phyloP scores from a whole-genome alignment of 2,888 invertebrate species.

The Chloroclysta siterata region DNA sequence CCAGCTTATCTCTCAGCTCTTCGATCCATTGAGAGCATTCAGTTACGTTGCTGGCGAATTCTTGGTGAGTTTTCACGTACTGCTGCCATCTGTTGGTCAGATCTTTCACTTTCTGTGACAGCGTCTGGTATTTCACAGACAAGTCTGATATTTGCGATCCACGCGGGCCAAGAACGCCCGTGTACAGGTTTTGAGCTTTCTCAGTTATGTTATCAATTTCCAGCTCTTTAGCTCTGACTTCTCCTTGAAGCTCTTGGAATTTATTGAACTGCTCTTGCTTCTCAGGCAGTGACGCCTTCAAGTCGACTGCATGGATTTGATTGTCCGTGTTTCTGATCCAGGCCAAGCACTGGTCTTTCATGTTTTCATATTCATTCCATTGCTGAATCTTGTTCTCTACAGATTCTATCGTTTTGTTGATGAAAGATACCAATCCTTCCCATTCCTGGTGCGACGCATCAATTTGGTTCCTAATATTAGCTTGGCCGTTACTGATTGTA shows the following conservation, averaged over 20 bases:
- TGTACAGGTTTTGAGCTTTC: constrained; percentile 93
- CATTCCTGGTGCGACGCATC: constrained; percentile 96
- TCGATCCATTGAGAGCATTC: constrained; percentile 94
- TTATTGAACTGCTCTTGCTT: constrained; percentile 94
- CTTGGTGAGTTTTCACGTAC: constrained; percentile 94
- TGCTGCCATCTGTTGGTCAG: constrained; percentile 96
- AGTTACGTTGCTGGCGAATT: constrained; percentile 91
- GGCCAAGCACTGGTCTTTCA: constrained; percentile 92
- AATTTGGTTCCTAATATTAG: constrained; percentile 93
- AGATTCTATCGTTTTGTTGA: constrained; percentile 90
- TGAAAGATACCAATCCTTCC: constrained; percentile 91
- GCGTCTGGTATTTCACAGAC: constrained; percentile 95
- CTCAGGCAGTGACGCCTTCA: constrained; percentile 92
- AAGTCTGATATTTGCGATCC: constrained; percentile 94
- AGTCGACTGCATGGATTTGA: constrained; percentile 93
- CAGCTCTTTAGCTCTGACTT: constrained; percentile 94
- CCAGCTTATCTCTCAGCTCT: constrained; percentile 92
- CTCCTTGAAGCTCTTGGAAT: constrained; percentile 92
- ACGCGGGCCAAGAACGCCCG: constrained; percentile 89
- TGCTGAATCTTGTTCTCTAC: constrained; percentile 93
- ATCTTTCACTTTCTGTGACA: constrained; percentile 96
- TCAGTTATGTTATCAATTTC: constrained; percentile 97
- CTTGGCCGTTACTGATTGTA: constrained; percentile 92
- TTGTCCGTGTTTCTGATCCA: constrained; percentile 96
- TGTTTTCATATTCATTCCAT: constrained; percentile 95